Base-by-base conservation (phyloP, 1,140 invertebrate genomes). In the Trissolcus basalis region DNA sequence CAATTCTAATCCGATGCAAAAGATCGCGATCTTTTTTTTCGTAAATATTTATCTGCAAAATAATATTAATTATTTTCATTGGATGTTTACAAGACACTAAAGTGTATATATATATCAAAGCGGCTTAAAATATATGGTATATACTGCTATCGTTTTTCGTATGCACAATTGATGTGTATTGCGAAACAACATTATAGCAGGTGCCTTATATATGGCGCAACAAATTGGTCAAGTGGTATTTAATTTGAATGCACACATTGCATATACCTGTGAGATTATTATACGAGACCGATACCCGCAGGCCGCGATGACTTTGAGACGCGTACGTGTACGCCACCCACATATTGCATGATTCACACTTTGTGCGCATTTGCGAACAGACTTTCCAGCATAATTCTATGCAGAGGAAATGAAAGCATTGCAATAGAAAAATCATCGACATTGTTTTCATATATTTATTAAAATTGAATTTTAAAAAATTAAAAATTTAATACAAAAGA, bases 161-260 rank as follows among this genome's bases (percentile, higher is more conserved):
- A 27, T 27, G 19, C 51, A 15, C 19, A 58, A 59, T 64, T 63
- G 44, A 56, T 47, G 39, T 48, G 61, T 49, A 64, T 76, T 76
- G 55, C 65, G 65, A 60, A 75, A 75, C 45, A 27, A 13, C 53
- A 50, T 65, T 59, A 65, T 73, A 78, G 69, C 75, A 78, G 75
- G 75, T 78, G 75, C 58, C 69, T 73, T 73, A 69, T 78, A 63
- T 64, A 64, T 69, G 64, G 58, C 75, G 75, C 75, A 78, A 78
- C 69, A 73, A 78, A 78, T 78, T 73, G 64, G 69, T 78, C 74
- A 77, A 77, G 74, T 77, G 74, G 74, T 55, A 77, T 77, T 77
- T 77, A 77, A 72, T 77, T 77, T 72, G 56, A 77, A 64, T 64
- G 59, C 65, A 61, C 60, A 65, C 65, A 43, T 48, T 39, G 49